Conservation (phyloP, 2,113 vertebrate genomes). For the Addax nasomaculatus region DNA sequence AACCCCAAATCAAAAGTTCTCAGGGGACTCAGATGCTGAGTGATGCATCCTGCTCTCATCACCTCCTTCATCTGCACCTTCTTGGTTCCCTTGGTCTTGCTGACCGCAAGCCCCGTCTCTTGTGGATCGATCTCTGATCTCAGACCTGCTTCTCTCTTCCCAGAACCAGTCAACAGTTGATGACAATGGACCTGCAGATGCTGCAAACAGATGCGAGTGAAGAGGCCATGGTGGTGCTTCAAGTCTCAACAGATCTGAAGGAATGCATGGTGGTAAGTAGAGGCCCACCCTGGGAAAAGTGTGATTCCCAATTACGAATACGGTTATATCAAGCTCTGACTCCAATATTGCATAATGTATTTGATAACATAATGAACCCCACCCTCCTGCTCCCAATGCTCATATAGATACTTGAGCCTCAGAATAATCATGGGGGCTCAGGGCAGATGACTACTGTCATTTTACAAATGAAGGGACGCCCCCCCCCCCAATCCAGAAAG, state of each 20-base stretch:
- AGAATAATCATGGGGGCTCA: neutral
- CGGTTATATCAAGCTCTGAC: neutral
- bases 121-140: neutral
- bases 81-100: no score
- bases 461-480: neutral
- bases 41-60: no score
- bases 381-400: neutral
- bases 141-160: neutral
- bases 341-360: neutral
- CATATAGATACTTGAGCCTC: neutral
- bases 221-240: accelerated
- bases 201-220: accelerated
- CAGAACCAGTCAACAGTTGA: accelerated
- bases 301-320: neutral
- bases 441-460: neutral
- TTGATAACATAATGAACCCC: neutral
- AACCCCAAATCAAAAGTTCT: neutral
- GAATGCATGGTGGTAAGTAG: slow-evolving; percentile 57
- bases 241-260: accelerated
- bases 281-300: neutral
- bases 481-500: neutral
- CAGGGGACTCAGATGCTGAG: neutral
- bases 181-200: accelerated
- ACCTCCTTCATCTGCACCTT: neutral
- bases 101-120: neutral